phyloP scores from a whole-genome alignment of 2,797 vertebrate genomes.

The Dendrocincla tyrannina region DNA sequence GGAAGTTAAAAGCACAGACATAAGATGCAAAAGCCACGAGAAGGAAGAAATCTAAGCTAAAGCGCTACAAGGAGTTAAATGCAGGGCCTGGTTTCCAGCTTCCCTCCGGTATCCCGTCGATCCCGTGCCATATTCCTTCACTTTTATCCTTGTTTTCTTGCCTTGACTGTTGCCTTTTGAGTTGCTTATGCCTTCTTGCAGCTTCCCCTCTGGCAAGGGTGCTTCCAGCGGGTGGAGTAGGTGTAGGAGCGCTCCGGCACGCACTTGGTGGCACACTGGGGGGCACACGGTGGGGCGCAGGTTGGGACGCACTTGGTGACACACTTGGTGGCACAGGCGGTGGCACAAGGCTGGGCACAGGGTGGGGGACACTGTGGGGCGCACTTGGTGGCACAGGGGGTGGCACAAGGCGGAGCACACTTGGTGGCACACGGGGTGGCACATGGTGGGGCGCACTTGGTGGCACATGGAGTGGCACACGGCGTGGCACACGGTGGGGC shows the following conservation, averaged over 20 bases:
- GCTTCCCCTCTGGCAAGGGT: conserved; percentile 46
- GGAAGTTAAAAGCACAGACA: background rate
- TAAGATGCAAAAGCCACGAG: conserved; percentile 30
- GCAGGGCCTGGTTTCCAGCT: background rate
- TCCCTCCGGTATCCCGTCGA: background rate
- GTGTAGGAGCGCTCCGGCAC: conserved; percentile 33
- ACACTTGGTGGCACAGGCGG: background rate
- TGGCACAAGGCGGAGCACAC: background rate
- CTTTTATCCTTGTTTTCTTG: background rate
- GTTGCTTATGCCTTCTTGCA: conserved; percentile 37
- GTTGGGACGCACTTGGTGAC: background rate
- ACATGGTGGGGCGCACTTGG: accelerated
- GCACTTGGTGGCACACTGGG: background rate
- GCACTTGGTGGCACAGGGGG: background rate
- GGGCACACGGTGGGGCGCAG: background rate
- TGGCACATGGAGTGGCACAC: too few species aligned
- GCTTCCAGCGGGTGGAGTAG: conserved; percentile 59
- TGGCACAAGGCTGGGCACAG: background rate
- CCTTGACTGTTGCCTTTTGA: background rate
- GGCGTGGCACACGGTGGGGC: too few species aligned
- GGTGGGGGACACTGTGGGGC: background rate
- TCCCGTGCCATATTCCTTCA: background rate
- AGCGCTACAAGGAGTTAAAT: background rate
- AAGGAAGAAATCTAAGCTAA: conserved; percentile 43
- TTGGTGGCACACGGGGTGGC: background rate